Evolutionary conservation across 1,140 invertebrate genomes (phyloP), one percentile per base, ranked within the genome.

Genomic region (Drosophila seguyi): DNA sequence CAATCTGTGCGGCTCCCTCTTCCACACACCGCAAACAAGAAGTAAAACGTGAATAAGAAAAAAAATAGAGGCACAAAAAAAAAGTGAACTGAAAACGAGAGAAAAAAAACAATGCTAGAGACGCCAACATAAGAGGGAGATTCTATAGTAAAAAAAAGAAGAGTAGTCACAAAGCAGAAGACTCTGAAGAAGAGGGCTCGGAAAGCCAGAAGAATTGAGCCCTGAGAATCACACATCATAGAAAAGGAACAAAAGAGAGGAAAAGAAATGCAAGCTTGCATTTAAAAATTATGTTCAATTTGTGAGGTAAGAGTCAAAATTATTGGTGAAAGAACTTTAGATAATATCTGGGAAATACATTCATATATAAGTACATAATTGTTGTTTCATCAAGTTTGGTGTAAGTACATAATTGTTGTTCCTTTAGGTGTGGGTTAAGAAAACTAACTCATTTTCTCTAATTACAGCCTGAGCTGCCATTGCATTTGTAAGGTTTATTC

Each of bases 21-120:
- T 42, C 22, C 29, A 25, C 61, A 25, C 61, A 42, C 45, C 27
- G 41, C 61, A 18, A 38, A 65, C 53, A 45, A 65, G 62, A 65
- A 65, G 62, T 45, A 53, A 65, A 65, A 53, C 53, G 27, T 58
- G 53, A 58, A 65, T 58, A 65, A 34, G 39, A 29, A 31, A 36
- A 27, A 34, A 55, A 48, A 48, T 53, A 18, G 47, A 31, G 65
- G 58, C 65, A 48, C n/a, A n/a, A 25, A 48, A 41, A 63, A 66
- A 68, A 56, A 69, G n/a, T 56, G 53, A 65, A 65, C 62, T 65
- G 13, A 45, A 65, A 65, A 58, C 53, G 39, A 59, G 53, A 58
- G 42, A 57, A 57, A 62, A 29, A 20, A 7, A 44, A 47, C 16
- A 61, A 29, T 20, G 5, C 34, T 36, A 53, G 31, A 8, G 20